Evolutionary conservation across 92 coral and sea anemone genomes (phyloP).

Genomic region (Porites cylindrica): DNA sequence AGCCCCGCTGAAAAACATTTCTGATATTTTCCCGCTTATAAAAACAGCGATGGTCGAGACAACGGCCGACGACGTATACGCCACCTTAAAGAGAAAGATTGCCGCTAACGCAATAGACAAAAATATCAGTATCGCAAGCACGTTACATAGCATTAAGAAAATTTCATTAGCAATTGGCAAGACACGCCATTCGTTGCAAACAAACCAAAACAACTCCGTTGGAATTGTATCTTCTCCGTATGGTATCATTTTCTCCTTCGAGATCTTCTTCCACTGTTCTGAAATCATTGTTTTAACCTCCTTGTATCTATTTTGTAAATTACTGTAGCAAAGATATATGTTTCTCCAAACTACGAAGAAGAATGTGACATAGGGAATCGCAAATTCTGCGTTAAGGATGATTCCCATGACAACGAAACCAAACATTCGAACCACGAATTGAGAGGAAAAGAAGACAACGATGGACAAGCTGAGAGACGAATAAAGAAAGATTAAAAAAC

Average conservation of each 20-base stretch:
- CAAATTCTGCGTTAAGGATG: slow-evolving; percentile 54
- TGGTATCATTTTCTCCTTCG: not conserved
- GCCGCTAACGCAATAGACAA: slow-evolving; percentile 47
- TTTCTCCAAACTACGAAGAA: slow-evolving; percentile 47
- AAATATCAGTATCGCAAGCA: slow-evolving; percentile 37
- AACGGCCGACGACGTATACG: slow-evolving; percentile 27
- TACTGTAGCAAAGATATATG: slow-evolving; percentile 44
- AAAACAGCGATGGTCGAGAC: slow-evolving; percentile 50
- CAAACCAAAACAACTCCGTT: not conserved
- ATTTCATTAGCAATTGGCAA: slow-evolving; percentile 45
- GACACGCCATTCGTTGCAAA: slow-evolving; percentile 5
- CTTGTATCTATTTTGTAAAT: slow-evolving; percentile 54
- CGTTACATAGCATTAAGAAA: slow-evolving; percentile 25
- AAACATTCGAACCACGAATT: slow-evolving; percentile 56
- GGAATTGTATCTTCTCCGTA: slow-evolving; percentile 13
- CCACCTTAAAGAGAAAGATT: slow-evolving; percentile 50
- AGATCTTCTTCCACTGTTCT: slow-evolving; percentile 24
- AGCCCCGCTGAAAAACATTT: slow-evolving; percentile 47
- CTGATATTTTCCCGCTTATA: slow-evolving; percentile 61
- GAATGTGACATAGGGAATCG: slow-evolving; percentile 56
- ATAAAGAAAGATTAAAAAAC: not conserved
- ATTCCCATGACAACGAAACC: slow-evolving; percentile 58
- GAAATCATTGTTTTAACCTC: slow-evolving; percentile 49
- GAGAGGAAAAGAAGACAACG: slow-evolving; percentile 44
- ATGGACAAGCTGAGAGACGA: slow-evolving; percentile 24